Base-by-base conservation (phyloP, 2,113 vertebrate species). In the Falcunculus frontatus region DNA sequence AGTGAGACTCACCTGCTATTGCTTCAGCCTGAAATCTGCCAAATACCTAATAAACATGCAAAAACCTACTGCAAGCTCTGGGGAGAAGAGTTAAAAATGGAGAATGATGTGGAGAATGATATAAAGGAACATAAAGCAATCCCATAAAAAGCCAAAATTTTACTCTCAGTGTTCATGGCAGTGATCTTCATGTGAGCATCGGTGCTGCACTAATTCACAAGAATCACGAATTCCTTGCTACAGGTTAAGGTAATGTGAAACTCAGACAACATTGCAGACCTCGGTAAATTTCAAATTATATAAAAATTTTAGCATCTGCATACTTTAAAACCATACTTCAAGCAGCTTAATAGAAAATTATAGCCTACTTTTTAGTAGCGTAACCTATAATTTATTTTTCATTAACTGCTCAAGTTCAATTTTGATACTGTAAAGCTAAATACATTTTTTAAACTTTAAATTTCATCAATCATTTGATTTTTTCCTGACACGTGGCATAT, bases 391-490 rank as follows among this genome's bases (percentile, higher is more conserved):
- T 95, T 92, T 84, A 69, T 59, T 91, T 86, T 93, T 92, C 70
- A 82, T 89, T 95, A 90, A 75, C 37, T 42, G 33, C 27, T 83
- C 41, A 52, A 91, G n/a, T 79, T 89, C n/a, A 69, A 22, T 91
- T 85, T 85, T 77, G 29, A 85, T 76, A 70, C 30, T 30, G 21
- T 50, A 69, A 87, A 92, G 75, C 20, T 47, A 72, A 95, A 50
- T 46, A 9, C 14, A 44, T 70, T 84, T 89, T 88, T 79, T 41
- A 69, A 74, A 57, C 47, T 78, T 89, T 65, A 53, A 29, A 46
- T 86, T 93, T 59, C 68, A 84, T 92, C 74, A 90, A 27, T 88
- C 55, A 78, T 79, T 88, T 74, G 59, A 75, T 90, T 91, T 83
- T 56, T 84, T 88, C 63, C 59, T 84, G 62, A 76, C 64, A 90